phyloP scores from a whole-genome alignment of 2,113 vertebrate genomes.

The Mormoops blainvillei region DNA sequence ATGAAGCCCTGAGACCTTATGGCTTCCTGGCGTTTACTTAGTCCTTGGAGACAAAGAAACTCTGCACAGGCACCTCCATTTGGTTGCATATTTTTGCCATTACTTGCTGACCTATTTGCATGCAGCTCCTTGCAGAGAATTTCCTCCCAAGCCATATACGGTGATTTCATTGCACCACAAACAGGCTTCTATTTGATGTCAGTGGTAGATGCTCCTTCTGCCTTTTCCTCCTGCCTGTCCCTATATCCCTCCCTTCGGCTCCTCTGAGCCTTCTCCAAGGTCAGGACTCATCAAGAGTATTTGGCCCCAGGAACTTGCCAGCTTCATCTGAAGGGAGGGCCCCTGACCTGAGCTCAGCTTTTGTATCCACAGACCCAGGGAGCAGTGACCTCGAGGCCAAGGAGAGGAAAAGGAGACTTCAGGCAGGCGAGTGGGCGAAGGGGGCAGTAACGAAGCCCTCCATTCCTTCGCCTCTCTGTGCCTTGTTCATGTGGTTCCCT shows the following conservation, averaged over 20 bases:
- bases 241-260: background rate
- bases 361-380: background rate
- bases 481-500: background rate
- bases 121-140: constrained; percentile 47
- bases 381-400: background rate
- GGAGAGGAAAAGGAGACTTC: background rate
- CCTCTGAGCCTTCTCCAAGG: background rate
- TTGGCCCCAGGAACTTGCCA: background rate
- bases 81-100: constrained; percentile 62
- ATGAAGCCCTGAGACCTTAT: background rate
- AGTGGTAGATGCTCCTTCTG: background rate
- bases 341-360: background rate
- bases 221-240: background rate
- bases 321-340: background rate
- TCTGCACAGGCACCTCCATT: constrained; percentile 39
- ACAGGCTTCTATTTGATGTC: constrained; percentile 19
- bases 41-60: constrained; percentile 19
- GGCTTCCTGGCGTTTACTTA: constrained; percentile 13
- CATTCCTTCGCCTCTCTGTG: background rate
- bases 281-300: background rate
- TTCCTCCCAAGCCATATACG: constrained; percentile 60
- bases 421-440: background rate
- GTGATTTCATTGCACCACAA: constrained; percentile 62
- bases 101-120: constrained; percentile 72
- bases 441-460: background rate